Base-by-base conservation (phyloP, 2,888 invertebrate species). In the Taenaris catops region DNA sequence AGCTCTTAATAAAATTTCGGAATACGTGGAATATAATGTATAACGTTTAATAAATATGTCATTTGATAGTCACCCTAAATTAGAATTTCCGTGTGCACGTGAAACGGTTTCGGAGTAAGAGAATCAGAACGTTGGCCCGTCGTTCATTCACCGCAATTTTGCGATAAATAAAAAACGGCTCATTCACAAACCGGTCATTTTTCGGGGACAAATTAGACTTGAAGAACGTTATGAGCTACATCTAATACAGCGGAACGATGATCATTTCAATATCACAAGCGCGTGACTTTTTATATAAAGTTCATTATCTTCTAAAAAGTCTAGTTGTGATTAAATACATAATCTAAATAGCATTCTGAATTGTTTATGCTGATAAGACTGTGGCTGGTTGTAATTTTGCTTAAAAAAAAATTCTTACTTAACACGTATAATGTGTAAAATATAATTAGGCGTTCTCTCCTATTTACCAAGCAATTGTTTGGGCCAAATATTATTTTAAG, bases 51-150 rank as follows among this genome's bases (percentile, higher is more conserved):
- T n/a, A n/a, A n/a, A n/a, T n/a, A n/a, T n/a, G 16, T 35, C 31
- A 31, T 36, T 28, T 29, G 29, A 41, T 39, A 38, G 42, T 46
- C 44, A 47, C 46, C 47, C 46, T 44, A 51, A 49, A 59, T 56
- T 55, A 46, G 53, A 52, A 58, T 68, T 71, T 71, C 66, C 65
- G 68, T 48, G 38, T 43, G 38, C 46, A 53, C 46, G 50, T 49
- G 53, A 55, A 62, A 56, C 58, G 37, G 53, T 62, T 68, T 54
- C 51, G 50, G 41, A 44, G 44, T 40, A 49, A 48, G 38, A 48
- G 59, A 58, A 50, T 33, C 53, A 48, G 66, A 52, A 46, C 62
- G 46, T 51, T 55, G 63, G 49, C 61, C 58, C 42, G 34, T 36
- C 52, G 63, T 58, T 50, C 63, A 40, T 58, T 56, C 64, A 60